Conservation (phyloP, 1,140 invertebrate species). For the Trachelipus rathkii region DNA sequence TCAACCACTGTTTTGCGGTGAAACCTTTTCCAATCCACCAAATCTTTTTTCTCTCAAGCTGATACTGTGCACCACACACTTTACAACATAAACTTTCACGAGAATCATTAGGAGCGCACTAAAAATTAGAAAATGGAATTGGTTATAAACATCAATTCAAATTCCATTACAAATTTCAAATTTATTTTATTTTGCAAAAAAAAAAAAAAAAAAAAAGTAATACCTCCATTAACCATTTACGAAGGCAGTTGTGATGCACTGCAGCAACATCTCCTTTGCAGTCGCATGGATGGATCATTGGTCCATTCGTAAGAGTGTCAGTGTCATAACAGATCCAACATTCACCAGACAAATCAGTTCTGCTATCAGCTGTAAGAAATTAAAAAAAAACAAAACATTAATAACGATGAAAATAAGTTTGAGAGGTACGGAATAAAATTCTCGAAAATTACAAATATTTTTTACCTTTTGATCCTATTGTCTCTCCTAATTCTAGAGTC, state of each 20-base stretch:
- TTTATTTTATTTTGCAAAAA: slow-evolving; percentile 19
- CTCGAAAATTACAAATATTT: background rate
- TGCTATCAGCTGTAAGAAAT: background rate
- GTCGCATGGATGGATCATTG: slow-evolving; percentile 81
- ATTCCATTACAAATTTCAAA: background rate
- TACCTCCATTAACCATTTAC: slow-evolving; percentile 74
- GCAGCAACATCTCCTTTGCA: slow-evolving; percentile 84
- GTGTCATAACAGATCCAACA: slow-evolving; percentile 93
- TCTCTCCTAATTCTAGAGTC: slow-evolving; percentile 36
- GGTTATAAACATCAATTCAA: too few relatives aligned
- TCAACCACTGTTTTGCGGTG: slow-evolving; percentile 73
- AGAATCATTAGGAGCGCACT: slow-evolving; percentile 55
- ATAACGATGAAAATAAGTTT: background rate
- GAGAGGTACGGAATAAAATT: background rate
- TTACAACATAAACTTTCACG: slow-evolving; percentile 68
- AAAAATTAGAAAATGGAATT: background rate
- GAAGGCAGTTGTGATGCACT: slow-evolving; percentile 88
- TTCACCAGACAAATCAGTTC: slow-evolving; percentile 53
- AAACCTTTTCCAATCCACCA: slow-evolving; percentile 69
- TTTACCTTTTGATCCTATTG: slow-evolving; percentile 29
- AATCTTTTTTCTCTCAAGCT: slow-evolving; percentile 58
- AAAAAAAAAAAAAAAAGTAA: slow-evolving; percentile 17
- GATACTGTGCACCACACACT: slow-evolving; percentile 71
- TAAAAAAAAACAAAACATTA: background rate
- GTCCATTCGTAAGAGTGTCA: slow-evolving; percentile 65